Conservation (phyloP, 2,888 invertebrate genomes). For the Perdita meconis region DNA sequence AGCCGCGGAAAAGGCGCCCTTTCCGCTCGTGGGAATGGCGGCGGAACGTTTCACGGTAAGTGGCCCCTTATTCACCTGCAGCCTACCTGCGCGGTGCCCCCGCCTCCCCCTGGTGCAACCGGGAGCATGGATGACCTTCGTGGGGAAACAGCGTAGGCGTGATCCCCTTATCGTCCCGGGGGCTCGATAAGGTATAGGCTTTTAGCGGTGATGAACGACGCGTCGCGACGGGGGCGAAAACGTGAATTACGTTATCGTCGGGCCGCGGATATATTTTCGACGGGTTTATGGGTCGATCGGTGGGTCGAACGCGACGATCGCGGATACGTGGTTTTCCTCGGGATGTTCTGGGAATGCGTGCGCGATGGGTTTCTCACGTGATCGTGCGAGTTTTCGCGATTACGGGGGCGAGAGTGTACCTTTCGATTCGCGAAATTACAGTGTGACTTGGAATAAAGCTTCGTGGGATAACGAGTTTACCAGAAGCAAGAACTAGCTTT, state of each 20-base stretch:
- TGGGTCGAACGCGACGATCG: background rate
- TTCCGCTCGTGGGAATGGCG: conserved; percentile 63
- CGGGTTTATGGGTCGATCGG: conserved; percentile 30
- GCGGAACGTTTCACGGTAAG: conserved; percentile 57
- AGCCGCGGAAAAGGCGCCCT: conserved; percentile 43
- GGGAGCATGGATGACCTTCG: conserved; percentile 43
- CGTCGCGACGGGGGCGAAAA: conserved; percentile 32
- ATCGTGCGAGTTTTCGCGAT: background rate
- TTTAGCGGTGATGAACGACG: conserved; percentile 49
- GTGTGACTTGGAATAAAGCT: background rate
- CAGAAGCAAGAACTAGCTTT: no score
- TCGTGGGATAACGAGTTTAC: background rate
- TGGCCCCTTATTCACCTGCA: conserved; percentile 61
- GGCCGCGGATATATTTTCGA: conserved; percentile 32
- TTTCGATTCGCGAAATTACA: no score
- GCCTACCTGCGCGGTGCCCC: background rate
- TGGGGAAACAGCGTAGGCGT: conserved; percentile 40
- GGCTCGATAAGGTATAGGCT: conserved; percentile 57
- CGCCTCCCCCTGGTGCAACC: conserved; percentile 22
- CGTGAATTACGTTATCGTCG: conserved; percentile 55
- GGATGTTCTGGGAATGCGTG: background rate
- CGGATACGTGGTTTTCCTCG: background rate
- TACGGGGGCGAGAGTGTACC: no score
- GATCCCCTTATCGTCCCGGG: conserved; percentile 54
- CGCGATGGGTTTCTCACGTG: background rate